These are phyloP conservation scores for Megaceryle torquata DNA, from an alignment of 2,113 vertebrate genomes.

Conservation along the genomic window DNA sequence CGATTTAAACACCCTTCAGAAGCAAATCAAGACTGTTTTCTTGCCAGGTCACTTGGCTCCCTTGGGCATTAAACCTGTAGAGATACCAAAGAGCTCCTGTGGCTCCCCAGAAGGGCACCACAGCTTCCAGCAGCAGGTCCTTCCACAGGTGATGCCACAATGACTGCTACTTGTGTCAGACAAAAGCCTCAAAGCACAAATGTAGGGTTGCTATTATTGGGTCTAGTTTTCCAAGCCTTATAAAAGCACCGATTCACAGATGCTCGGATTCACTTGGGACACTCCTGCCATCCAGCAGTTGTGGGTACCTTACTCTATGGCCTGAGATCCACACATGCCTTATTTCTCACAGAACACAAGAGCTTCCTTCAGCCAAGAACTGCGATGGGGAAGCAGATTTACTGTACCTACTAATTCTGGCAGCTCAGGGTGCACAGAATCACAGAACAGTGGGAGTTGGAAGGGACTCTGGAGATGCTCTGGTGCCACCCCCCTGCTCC, in stretches of 20 bases:
- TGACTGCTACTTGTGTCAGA: not conserved
- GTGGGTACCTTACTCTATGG: not conserved
- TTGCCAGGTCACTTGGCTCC: not conserved
- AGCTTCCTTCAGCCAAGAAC: not conserved
- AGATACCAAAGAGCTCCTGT: not conserved
- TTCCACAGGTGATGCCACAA: not conserved
- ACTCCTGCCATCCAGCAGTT: not conserved
- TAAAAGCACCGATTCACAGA: not conserved
- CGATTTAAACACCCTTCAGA: not conserved
- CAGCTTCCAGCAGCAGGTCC: not conserved
- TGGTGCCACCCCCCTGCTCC: too few relatives aligned
- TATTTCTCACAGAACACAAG: not conserved
- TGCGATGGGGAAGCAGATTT: not conserved
- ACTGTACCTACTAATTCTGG: not conserved
- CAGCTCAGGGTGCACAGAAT: not conserved
- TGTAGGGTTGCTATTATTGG: not conserved
- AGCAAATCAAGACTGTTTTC: not conserved
- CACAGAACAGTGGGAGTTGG: too few relatives aligned
- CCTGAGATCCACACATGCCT: not conserved
- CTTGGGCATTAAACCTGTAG: not conserved
- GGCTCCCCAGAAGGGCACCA: not conserved
- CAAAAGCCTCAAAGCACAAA: not conserved
- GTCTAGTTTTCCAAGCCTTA: not conserved
- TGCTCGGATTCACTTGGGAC: not conserved
- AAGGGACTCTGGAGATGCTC: too few relatives aligned